Evolutionary conservation across 2,113 vertebrate species (phyloP), one percentile per base, ranked within the genome.

Genomic region (Bubalus kerabau): DNA sequence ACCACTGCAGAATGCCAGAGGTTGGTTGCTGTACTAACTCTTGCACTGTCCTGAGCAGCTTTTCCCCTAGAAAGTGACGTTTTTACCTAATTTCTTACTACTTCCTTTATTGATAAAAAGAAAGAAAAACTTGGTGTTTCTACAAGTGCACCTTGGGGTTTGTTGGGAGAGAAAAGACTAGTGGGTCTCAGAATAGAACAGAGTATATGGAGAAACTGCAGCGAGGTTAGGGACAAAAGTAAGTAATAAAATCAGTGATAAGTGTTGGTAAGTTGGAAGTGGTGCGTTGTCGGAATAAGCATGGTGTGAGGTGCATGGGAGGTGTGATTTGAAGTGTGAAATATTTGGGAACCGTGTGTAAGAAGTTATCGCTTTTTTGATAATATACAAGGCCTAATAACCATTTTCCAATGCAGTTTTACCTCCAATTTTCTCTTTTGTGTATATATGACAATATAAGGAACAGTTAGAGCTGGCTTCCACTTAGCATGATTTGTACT

Each of bases 101-200:
- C 48, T 43, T 93, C 80, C 24, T 91, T 82, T 97, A 92, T 48
- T 78, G 52, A 80, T 76, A 94, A 94, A 40, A 93, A 76, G n/a
- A 83, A 95, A 84, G 46, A 93, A 95, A 95, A 89, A 95, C 52
- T 87, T 96, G 30, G 40, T 92, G n/a, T 95, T 83, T 93, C n/a
- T 96, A 7, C 87, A 87, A 74, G 7, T 71, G 15, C 86, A 56
- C 36, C 64, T 84, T 90, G n/a, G 54, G 81, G 59, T 92, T 94
- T 95, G n/a, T 64, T 96, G 96, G 80, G 32, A 95, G 54, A 95
- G 76, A 85, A 90, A 9, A 94, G 24, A 90, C 67, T 46, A 91
- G 50, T 40, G 40, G 81, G 64, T 60, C 43, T 91, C 23, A 83
- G 80, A 87, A 15, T 81, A 95, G 84, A 97, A 43, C 13, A 95